phyloP scores from a whole-genome alignment of 2,797 vertebrate species.

The Balearica regulorum region DNA sequence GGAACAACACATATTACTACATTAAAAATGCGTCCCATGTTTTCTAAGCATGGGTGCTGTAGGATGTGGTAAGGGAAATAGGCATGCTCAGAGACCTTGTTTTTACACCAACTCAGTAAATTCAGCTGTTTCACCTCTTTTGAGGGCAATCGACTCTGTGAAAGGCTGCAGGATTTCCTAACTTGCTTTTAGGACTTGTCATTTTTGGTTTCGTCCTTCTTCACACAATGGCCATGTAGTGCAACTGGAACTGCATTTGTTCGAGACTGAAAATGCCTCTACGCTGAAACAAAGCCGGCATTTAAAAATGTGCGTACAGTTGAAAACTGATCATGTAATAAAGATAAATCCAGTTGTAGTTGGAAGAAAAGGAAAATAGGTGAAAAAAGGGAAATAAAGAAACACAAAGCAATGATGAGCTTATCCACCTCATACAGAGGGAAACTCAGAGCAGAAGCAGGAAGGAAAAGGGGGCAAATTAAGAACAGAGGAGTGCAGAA shows the following conservation, averaged over 20 bases:
- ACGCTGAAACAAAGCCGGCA: neutral
- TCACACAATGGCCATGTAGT: neutral
- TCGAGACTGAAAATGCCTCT: neutral
- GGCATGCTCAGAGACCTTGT: accelerated
- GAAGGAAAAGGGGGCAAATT: neutral
- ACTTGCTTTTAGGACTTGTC: neutral
- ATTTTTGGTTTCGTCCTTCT: neutral
- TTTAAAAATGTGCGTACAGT: neutral
- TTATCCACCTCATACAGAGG: neutral
- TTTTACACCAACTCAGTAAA: neutral
- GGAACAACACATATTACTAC: neutral
- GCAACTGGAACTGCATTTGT: neutral
- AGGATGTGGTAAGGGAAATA: neutral
- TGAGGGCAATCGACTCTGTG: neutral
- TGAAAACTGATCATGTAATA: neutral
- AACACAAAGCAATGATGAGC: neutral
- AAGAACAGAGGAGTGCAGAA: neutral
- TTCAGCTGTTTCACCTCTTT: neutral
- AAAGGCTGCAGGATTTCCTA: neutral
- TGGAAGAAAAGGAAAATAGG: neutral
- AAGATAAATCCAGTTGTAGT: neutral
- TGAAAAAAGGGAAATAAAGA: neutral
- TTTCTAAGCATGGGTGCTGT: neutral
- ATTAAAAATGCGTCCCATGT: neutral
- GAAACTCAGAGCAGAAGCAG: neutral